Conservation (phyloP, 2,888 invertebrate species). For the Timema cristinae region DNA sequence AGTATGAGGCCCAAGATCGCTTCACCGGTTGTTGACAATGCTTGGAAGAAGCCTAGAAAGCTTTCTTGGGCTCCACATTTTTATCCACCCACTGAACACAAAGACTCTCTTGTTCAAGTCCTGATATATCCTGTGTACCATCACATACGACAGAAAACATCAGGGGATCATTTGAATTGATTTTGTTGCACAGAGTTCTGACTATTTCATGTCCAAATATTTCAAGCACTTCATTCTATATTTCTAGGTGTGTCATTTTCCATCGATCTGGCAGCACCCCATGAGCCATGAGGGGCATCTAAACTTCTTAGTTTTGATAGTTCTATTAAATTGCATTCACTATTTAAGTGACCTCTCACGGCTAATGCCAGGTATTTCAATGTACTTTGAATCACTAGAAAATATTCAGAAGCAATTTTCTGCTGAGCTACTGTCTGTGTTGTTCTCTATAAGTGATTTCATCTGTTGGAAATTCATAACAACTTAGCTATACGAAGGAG, state of each 20-base stretch:
- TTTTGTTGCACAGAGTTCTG: neutral
- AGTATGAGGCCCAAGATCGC: neutral
- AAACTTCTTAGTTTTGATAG: neutral
- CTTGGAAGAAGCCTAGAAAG: neutral
- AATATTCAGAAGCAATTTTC: neutral
- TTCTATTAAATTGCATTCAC: neutral
- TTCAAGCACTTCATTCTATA: neutral
- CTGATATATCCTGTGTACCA: slow-evolving; percentile 1
- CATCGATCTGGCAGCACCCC: neutral
- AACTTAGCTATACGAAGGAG: too few species aligned
- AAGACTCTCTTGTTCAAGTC: slow-evolving; percentile 1
- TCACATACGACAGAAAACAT: neutral
- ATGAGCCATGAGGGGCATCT: neutral
- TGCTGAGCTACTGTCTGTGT: neutral
- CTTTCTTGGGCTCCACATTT: neutral
- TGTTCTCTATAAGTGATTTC: neutral
- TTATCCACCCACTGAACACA: neutral
- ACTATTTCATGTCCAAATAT: slow-evolving; percentile 8
- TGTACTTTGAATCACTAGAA: neutral
- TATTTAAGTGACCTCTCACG: slow-evolving; percentile 6
- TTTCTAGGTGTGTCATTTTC: slow-evolving; percentile 1
- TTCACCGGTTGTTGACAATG: neutral
- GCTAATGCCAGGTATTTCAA: neutral
- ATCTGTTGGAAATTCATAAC: neutral
- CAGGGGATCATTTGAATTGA: neutral